These are phyloP conservation scores for Scophthalmus maximus DNA, from an alignment of 2,113 vertebrate species.

Conservation along the genomic window DNA sequence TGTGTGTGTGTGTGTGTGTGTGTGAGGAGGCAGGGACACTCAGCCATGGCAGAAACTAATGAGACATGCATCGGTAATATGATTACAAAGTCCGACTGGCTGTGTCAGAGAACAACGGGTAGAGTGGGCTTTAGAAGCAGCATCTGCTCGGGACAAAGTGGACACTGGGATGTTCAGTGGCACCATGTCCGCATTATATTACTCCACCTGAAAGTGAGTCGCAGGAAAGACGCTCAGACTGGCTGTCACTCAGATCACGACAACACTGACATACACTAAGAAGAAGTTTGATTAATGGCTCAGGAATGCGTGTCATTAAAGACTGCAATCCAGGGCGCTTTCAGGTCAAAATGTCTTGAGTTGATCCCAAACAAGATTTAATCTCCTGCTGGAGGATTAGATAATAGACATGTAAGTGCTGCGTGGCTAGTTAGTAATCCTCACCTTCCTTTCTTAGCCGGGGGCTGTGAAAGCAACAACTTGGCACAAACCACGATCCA, in stretches of 20 bases:
- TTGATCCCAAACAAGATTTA: constrained; percentile 44
- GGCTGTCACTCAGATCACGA: constrained; percentile 21
- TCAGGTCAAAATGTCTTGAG: constrained; percentile 44
- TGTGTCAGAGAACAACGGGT: constrained; percentile 47
- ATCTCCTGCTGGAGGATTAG: constrained; percentile 53
- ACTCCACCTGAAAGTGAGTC: background rate
- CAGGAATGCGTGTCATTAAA: constrained; percentile 13
- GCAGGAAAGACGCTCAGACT: background rate
- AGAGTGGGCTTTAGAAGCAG: constrained; percentile 29
- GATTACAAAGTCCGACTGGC: constrained; percentile 75
- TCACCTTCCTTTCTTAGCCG: constrained; percentile 66
- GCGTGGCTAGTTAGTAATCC: constrained; percentile 67
- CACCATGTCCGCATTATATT: background rate
- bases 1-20: constrained; percentile 22
- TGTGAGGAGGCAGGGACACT: constrained; percentile 65
- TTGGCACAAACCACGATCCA: constrained; percentile 33
- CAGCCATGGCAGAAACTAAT: constrained; percentile 79
- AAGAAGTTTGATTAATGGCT: background rate
- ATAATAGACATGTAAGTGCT: constrained; percentile 64
- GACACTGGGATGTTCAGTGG: constrained; percentile 29
- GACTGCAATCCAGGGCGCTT: background rate
- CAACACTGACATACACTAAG: constrained; percentile 13
- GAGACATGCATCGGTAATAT: constrained; percentile 78
- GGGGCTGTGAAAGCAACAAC: constrained; percentile 62
- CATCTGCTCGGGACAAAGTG: constrained; percentile 56